Percentiles rank a stretch among this genome's conserved stretches.
Conservation (phyloP, 2,113 vertebrate genomes). For the Pandion haliaetus region DNA sequence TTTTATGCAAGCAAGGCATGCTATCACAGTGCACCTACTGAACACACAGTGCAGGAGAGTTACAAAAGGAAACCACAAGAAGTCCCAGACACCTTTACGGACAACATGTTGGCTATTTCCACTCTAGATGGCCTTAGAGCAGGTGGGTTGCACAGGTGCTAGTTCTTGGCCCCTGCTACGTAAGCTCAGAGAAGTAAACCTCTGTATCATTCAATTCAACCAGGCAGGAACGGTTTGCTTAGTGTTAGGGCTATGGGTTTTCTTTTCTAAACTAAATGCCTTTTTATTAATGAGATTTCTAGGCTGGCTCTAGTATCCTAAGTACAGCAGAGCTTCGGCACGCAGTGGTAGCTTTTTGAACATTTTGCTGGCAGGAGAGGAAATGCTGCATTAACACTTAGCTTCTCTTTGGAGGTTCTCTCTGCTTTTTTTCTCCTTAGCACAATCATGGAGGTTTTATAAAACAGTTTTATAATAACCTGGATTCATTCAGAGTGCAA, state of each 20-base stretch:
- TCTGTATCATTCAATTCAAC: background rate
- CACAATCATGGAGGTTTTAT: background rate
- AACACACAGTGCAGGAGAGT: background rate
- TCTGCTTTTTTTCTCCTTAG: background rate
- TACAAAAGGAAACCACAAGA: background rate
- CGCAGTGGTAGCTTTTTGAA: background rate
- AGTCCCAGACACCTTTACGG: background rate
- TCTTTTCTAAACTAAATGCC: background rate
- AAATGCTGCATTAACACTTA: background rate
- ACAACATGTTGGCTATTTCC: accelerated
- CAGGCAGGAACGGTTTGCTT: background rate
- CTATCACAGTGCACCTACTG: background rate
- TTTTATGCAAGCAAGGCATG: background rate
- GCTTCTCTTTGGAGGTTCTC: background rate
- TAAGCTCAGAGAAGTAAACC: background rate
- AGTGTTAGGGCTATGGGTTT: background rate
- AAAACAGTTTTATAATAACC: background rate
- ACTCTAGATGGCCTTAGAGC: background rate
- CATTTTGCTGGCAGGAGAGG: background rate
- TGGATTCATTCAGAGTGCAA: background rate
- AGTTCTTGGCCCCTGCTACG: background rate
- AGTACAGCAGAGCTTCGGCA: background rate
- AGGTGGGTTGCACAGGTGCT: background rate
- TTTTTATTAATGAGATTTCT: background rate
- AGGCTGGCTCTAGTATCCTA: background rate